Evolutionary conservation across 2,888 invertebrate species (phyloP), one percentile per base, ranked within the genome.

Genomic region (Cepaea hortensis): DNA sequence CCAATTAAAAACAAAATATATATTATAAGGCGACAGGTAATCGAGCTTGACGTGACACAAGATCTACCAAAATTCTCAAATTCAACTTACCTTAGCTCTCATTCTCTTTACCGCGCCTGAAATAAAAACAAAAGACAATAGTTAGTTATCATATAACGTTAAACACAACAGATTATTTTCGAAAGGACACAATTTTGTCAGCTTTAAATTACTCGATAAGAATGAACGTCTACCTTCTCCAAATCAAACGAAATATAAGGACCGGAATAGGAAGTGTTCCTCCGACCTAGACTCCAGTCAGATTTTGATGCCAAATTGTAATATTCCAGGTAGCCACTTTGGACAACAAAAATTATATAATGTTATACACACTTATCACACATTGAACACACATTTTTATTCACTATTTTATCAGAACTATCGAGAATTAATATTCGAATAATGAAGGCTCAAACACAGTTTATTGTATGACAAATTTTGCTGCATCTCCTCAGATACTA

Each of bases 41-140:
- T 35, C 35, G 35, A 35, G 35, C 35, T 35, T 35, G 35, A 35
- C 35, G 35, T 35, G 35, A 35, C 35, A 35, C 35, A 35, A 35
- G 35, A 35, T 35, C 35, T 35, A 35, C 35, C 35, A 35, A 35
- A 35, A 35, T 35, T 35, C 35, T 23, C 7, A 61, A 84, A 84
- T 84, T 48, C 35, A 13, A 50, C 84, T 68, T 85, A 79, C 79
- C 79, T 85, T 85, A 18, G 79, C 79, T 85, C 84, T 85, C 84
- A 77, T 79, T 85, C 70, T 85, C 84, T 79, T 77, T 7, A 68
- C 5, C 46, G 5, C 55, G 48, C 48, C 84, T 79, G 79, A 46
- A 76, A 76, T 48, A 68, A 15, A 68, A 68, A 77, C 9, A 68
- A 46, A 85, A 79, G 3, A 68, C 3, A 5, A 68, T 18, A 68